A percentile compares a stretch with the other conserved stretches of the same genome.
Evolutionary conservation across 2,113 vertebrate species (phyloP).

Genomic region (Myotis brandtii): DNA sequence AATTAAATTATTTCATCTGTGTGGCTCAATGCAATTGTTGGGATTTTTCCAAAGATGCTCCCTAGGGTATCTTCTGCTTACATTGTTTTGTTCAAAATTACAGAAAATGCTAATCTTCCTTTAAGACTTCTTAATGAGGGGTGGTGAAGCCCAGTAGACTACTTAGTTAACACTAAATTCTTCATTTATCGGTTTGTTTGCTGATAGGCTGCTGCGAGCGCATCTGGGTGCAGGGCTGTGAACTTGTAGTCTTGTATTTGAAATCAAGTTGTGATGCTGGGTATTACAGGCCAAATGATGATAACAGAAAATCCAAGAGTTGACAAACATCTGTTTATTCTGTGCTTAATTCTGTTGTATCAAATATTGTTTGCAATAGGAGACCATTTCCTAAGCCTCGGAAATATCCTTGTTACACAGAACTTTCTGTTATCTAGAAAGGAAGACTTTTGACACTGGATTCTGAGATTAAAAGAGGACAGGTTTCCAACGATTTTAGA

Average conservation of each 20-base stretch:
- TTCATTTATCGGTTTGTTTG: slow-evolving; percentile 50
- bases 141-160: slow-evolving; percentile 68
- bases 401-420: slow-evolving; percentile 1
- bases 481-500: neutral
- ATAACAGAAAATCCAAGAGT: neutral
- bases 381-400: neutral
- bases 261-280: neutral
- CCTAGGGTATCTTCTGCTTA: slow-evolving; percentile 81
- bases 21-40: slow-evolving; percentile 74
- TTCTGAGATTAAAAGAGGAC: neutral
- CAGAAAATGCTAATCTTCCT: slow-evolving; percentile 77
- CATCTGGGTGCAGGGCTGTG: neutral
- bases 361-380: neutral
- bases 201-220: neutral
- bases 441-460: neutral
- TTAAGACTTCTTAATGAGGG: slow-evolving; percentile 65
- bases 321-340: neutral
- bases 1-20: slow-evolving; percentile 86
- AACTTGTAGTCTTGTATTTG: neutral
- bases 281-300: neutral
- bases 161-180: slow-evolving; percentile 64
- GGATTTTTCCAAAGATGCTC: slow-evolving; percentile 81
- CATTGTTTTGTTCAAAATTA: slow-evolving; percentile 75
- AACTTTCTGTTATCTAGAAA: slow-evolving; percentile 26
- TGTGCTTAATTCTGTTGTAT: neutral